Base-by-base conservation (phyloP, 2,113 vertebrate species). In the Sinocyclocheilus maitianheensis region DNA sequence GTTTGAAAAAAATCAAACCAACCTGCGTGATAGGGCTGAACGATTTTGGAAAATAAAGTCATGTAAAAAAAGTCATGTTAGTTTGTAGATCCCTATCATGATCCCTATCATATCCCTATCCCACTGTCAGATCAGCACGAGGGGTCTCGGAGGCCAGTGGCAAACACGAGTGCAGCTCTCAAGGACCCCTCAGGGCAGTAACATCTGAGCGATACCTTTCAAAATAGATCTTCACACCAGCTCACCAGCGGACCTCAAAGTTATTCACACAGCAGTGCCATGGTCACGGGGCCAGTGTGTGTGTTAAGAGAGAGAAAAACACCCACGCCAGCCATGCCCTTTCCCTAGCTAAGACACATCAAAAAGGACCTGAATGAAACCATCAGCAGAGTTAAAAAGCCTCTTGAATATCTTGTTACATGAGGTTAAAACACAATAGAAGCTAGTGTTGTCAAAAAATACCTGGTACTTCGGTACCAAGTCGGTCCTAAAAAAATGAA, bases 211-310 rank as follows among this genome's bases (percentile, higher is more conserved):
- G 18, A 30, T 51, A 51, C 5, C 2, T 2, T 65, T 30, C 4
- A 75, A 86, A 86, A 82, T 76, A 86, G 79, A 62, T 34, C 85
- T 77, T 65, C 43, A 63, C 43, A 43, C 85, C 53, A 75, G 43
- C 30, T 67, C n/a, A 74, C 58, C 67, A 63, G 34, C 22, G 26
- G 80, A 76, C 53, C 40, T 37, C 71, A 86, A 60, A 65, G 40
- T 43, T 60, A 53, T 67, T 82, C 85, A 83, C 79, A 77, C 79
- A 82, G 71, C 85, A 86, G 87, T 81, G 77, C 24, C 62, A 81
- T 6, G 46, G 58, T 84, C 74, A 84, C 30, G n/a, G 51, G 71
- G 77, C 24, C 69, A 48, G 26, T 62, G 78, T 30, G 71, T 75
- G 78, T 74, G 58, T 60, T 5, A 37, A 37, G 63, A 40, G 51